Conservation (phyloP, 2,888 invertebrate genomes). For the Camptogramma bilineatum region DNA sequence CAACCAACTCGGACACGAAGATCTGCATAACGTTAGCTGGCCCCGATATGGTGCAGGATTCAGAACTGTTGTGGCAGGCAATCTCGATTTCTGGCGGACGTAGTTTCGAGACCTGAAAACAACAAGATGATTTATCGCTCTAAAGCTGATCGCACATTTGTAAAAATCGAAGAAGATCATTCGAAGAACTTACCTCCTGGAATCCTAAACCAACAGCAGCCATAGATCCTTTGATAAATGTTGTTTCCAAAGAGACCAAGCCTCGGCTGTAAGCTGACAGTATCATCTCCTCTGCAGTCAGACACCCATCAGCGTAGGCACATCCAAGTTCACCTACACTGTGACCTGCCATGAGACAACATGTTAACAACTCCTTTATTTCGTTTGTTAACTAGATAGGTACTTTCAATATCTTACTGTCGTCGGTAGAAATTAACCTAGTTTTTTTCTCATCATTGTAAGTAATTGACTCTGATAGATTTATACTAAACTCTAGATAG, state of each 20-base stretch:
- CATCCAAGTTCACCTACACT: conserved; percentile 95
- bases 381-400: too few species aligned
- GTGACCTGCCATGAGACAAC: conserved; percentile 50
- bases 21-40: conserved; percentile 85
- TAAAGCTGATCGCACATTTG: too few species aligned
- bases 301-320: conserved; percentile 95
- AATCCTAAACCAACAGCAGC: conserved; percentile 91
- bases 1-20: conserved; percentile 78
- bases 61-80: conserved; percentile 91
- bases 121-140: too few species aligned
- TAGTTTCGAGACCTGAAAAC: conserved; percentile 44
- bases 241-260: conserved; percentile 87
- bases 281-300: conserved; percentile 93
- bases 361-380: too few species aligned
- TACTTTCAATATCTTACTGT: too few species aligned
- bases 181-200: conserved; percentile 63
- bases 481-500: too few species aligned
- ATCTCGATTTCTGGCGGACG: conserved; percentile 81
- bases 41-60: conserved; percentile 91
- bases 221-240: conserved; percentile 91
- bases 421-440: too few species aligned
- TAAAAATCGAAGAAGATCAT: too few species aligned
- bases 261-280: conserved; percentile 92
- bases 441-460: too few species aligned
- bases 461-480: too few species aligned